Conservation (phyloP, 1,140 invertebrate species). For the Aporrectodea caliginosa region DNA sequence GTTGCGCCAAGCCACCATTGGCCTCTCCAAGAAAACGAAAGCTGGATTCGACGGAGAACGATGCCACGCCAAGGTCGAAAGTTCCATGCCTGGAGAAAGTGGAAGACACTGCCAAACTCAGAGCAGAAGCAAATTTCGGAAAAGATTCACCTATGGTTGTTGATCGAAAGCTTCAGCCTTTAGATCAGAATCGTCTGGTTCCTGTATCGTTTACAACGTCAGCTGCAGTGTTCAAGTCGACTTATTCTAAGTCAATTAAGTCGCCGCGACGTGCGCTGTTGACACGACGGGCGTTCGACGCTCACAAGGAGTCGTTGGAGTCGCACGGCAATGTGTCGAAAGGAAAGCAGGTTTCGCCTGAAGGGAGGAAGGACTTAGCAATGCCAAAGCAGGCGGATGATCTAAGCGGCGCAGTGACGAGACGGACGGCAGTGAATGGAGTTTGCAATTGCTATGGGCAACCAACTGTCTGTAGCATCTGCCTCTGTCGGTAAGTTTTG, state of each 20-base stretch:
- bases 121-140: neutral
- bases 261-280: neutral
- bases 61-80: neutral
- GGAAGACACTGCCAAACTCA: no score
- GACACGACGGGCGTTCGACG: neutral
- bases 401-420: no score
- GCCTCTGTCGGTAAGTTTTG: slow-evolving; percentile 41
- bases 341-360: no score
- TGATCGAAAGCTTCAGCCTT: neutral
- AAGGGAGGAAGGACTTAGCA: no score
- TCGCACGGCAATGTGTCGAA: no score
- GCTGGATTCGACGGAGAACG: neutral
- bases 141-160: neutral
- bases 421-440: no score
- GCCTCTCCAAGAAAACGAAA: neutral
- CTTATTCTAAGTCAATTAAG: neutral
- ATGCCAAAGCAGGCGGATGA: no score
- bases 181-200: neutral
- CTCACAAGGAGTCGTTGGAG: neutral
- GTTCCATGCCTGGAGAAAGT: neutral
- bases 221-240: neutral
- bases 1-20: no score
- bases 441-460: slow-evolving; percentile 48
- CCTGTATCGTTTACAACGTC: neutral
- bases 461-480: slow-evolving; percentile 44